These are phyloP conservation scores for Chunga burmeisteri DNA, from an alignment of 2,113 vertebrate species.

Conservation along the genomic window DNA sequence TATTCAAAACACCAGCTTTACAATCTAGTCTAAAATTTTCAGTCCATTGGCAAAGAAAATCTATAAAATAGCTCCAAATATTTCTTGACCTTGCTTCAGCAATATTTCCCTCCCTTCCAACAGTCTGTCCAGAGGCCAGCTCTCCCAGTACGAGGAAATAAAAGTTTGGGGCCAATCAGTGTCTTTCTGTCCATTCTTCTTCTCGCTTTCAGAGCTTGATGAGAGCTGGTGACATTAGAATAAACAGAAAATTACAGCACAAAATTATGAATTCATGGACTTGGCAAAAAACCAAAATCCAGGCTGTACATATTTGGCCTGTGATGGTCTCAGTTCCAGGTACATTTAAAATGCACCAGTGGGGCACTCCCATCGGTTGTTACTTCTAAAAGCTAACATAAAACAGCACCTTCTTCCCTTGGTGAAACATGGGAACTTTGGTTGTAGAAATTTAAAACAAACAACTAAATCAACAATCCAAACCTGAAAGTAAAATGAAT, in stretches of 20 bases:
- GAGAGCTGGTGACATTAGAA: background rate
- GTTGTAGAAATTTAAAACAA: background rate
- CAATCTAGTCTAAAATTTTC: background rate
- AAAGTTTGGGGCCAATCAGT: background rate
- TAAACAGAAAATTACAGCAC: background rate
- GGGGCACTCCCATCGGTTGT: background rate
- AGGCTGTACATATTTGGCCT: background rate
- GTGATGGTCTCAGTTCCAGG: background rate
- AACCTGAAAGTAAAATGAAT: background rate
- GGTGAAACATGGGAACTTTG: background rate
- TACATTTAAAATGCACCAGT: background rate
- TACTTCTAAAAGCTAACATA: background rate
- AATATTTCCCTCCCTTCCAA: background rate
- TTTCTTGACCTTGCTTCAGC: background rate
- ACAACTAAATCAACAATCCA: background rate
- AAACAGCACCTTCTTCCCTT: background rate
- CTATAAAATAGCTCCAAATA: background rate
- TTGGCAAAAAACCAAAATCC: background rate
- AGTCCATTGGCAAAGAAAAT: background rate
- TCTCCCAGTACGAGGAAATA: background rate
- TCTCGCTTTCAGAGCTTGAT: background rate
- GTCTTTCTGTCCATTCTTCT: background rate
- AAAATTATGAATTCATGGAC: background rate
- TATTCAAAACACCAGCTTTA: background rate
- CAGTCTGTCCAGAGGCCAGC: constrained; percentile 4